Evolutionary conservation across 2,797 vertebrate species (phyloP), one percentile per base, ranked within the genome.

Genomic region (Heliangelus exortis): DNA sequence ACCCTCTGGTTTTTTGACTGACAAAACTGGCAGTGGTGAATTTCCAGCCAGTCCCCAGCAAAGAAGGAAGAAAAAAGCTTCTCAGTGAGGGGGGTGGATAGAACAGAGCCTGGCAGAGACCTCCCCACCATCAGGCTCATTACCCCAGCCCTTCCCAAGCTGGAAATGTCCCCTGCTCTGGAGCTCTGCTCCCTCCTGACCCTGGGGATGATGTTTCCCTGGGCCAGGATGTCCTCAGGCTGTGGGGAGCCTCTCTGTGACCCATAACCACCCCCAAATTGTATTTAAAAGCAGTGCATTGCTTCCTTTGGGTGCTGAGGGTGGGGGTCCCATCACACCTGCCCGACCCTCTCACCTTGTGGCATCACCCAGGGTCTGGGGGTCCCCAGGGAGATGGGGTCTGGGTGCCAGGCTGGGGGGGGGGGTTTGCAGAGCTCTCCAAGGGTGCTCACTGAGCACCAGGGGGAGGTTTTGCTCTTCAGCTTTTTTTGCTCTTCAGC

Each of bases 381-480:
- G 11, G 12, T 76, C 5, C 21, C n/a, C 65, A 41, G 33, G 28
- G 29, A 17, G 36, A 13, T 12, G 63, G 47, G 63, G 13, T 5
- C 25, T 29, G 25, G 29, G 58, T 33, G 14, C 25, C 3, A 20
- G 39, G 6, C 23, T 29, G 69, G 33, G 54, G 5, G 47, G 25
- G 6, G 28, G 25, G 15, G 18, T 54, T 50, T 72, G 29, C 39
- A 15, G 21, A 31, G n/a, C 57, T 69, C 28, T 21, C 14, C 2
- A 7, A 33, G 23, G 34, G 9, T 39, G 3, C 69, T 81, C n/a
- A 3, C 28, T 68, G 66, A 29, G 53, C 33, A 62, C 47, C 59
- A 10, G 0, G 0, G 53, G 16, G 63, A 10, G 0, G 1, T 36
- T 72, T 28, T 45, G 47, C 41, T 68, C 75, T 6, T 0, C 59